These are phyloP conservation scores for Prionailurus bengalensis DNA, from an alignment of 2,113 vertebrate genomes.

Conservation along the genomic window DNA sequence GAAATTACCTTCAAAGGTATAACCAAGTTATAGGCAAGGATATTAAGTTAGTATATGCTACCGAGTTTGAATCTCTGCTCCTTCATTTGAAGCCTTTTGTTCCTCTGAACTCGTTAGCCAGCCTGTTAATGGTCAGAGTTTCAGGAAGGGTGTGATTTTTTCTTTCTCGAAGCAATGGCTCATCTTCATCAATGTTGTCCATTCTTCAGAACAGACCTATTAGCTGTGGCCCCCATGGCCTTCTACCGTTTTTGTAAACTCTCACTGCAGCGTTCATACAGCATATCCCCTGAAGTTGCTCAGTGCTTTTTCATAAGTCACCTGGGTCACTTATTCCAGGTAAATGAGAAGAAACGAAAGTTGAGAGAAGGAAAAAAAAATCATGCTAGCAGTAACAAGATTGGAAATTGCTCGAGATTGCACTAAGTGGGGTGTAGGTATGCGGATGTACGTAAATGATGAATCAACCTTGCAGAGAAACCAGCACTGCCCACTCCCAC, in stretches of 20 bases:
- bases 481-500: accelerated
- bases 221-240: too few species aligned
- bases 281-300: not conserved
- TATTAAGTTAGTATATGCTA: not conserved
- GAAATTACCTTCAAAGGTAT: not conserved
- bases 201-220: not conserved
- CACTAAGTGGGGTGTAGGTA: not conserved
- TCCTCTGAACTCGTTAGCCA: not conserved
- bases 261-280: not conserved
- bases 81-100: not conserved
- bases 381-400: not conserved
- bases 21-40: not conserved
- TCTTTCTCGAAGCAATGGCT: not conserved
- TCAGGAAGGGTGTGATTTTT: not conserved
- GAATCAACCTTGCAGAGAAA: not conserved
- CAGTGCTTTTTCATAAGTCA: not conserved
- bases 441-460: not conserved
- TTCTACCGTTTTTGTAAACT: not conserved
- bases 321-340: not conserved
- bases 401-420: not conserved
- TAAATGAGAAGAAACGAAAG: not conserved
- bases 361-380: not conserved
- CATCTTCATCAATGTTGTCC: not conserved
- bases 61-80: not conserved
- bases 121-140: not conserved